Evolutionary conservation across 2,888 invertebrate species (phyloP), one percentile per base, ranked within the genome.

Genomic region (Lydus trimaculatus): DNA sequence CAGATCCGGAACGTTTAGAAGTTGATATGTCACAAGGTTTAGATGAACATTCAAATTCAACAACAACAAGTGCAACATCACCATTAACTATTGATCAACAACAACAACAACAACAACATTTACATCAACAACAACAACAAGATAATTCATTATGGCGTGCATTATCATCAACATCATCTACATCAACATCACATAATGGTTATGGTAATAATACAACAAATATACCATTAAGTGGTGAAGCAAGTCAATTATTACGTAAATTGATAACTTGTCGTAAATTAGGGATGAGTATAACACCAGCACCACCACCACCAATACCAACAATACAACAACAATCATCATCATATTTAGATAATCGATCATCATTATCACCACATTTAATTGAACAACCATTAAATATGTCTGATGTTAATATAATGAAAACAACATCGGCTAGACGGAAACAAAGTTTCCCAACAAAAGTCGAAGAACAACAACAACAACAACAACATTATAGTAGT

Each of bases 401-500:
- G 68, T 9, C 48, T 11, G 48, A 48, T 8, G 9, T 20, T 20
- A 61, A 66, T 59, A 15, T n/a, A 17, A 31, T 64, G 7, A 31
- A 28, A 11, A 72, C 71, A 64, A 67, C 48, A 89, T 90, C 91
- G 61, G 92, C 92, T 73, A 89, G 94, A 73, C 88, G 94, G 84
- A 94, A 94, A 86, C 94, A 94, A 84, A 92, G 92, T 81, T 94
- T 91, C 84, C 94, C 94, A 1, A 91, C 91, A 75, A 90, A 91
- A 78, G 72, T 77, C 15, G 73, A 75, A 25, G 79, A 77, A 58
- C 75, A 78, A 31, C 70, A 71, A 63, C 63, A 69, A 48, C 36
- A 31, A 25, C 63, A 17, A 56, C 31, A 33, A 17, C 61, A 31
- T 4, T 17, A 31, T 28, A 17, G 28, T 20, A 31, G 61, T 39